These are phyloP conservation scores for Sthenelais limicola DNA, from an alignment of 2,888 invertebrate species.

Conservation along the genomic window DNA sequence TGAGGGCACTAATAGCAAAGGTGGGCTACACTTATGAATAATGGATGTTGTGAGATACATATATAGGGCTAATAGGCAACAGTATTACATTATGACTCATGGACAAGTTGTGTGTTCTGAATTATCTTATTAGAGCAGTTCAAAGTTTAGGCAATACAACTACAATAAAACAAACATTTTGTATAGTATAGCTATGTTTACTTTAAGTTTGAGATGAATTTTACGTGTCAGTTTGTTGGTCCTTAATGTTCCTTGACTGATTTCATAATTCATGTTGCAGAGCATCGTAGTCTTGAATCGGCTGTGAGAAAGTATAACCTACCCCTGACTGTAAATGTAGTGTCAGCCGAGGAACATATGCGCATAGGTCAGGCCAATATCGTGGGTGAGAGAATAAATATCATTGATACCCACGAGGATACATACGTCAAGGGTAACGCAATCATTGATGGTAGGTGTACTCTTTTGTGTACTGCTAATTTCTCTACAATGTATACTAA, in stretches of 20 bases:
- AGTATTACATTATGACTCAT: no score
- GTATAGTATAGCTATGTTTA: neutral
- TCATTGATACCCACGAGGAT: conserved; percentile 42
- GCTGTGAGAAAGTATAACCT: conserved; percentile 33
- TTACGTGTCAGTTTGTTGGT: no score
- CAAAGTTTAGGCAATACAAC: neutral
- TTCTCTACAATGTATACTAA: no score
- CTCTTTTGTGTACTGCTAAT: no score
- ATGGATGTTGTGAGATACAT: no score
- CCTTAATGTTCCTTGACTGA: no score
- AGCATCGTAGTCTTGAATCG: conserved; percentile 4
- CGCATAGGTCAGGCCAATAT: conserved; percentile 34
- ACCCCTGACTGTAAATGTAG: conserved; percentile 23
- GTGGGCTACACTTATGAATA: no score
- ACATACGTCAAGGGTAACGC: conserved; percentile 48
- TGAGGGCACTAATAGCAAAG: neutral
- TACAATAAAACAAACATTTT: neutral
- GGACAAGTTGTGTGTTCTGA: no score
- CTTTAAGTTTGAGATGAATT: no score
- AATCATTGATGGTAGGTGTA: conserved; percentile 46
- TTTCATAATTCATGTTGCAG: no score
- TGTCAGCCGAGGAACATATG: conserved; percentile 9
- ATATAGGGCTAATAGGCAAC: no score
- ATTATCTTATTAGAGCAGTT: no score
- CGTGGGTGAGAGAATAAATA: conserved; percentile 40